These are phyloP conservation scores for Danio albolineatus DNA, from an alignment of 2,797 vertebrate species.

Conservation along the genomic window DNA sequence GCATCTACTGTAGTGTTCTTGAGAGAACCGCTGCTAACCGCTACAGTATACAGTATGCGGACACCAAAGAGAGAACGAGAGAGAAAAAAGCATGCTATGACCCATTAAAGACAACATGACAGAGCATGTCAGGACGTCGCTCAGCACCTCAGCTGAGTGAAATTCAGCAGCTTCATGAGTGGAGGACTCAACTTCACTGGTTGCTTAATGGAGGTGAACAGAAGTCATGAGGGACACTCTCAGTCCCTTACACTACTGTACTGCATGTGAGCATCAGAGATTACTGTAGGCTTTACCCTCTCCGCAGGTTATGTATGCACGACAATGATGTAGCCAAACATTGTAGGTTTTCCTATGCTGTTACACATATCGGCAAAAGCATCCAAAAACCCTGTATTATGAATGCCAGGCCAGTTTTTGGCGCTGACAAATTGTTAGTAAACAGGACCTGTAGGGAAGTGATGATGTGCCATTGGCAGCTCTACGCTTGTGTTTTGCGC, in stretches of 20 bases:
- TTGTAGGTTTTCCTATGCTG: too few relatives aligned
- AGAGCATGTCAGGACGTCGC: constrained; percentile 15
- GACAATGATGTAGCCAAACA: too few relatives aligned
- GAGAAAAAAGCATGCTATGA: neutral
- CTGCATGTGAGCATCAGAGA: constrained; percentile 3
- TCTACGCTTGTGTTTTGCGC: too few relatives aligned
- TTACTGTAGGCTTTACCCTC: neutral
- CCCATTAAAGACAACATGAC: constrained; percentile 22
- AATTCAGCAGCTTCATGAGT: constrained; percentile 69
- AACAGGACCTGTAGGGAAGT: too few relatives aligned
- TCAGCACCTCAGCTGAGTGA: constrained; percentile 24
- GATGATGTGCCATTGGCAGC: too few relatives aligned
- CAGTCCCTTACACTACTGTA: constrained; percentile 58
- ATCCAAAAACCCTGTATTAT: too few relatives aligned
- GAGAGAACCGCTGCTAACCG: too few relatives aligned
- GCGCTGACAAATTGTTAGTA: too few relatives aligned
- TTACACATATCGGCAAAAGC: too few relatives aligned
- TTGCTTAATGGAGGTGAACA: constrained; percentile 73
- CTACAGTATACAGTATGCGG: too few relatives aligned
- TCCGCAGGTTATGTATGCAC: neutral
- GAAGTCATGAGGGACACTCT: constrained; percentile 58
- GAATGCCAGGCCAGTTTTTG: too few relatives aligned
- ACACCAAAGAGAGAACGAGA: neutral
- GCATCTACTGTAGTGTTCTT: too few relatives aligned
- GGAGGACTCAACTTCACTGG: constrained; percentile 69